A percentile compares a stretch with the other conserved stretches of the same genome.
phyloP scores from a whole-genome alignment of 2,888 invertebrate species.

The Scaptodrosophila latifasciaeformis region DNA sequence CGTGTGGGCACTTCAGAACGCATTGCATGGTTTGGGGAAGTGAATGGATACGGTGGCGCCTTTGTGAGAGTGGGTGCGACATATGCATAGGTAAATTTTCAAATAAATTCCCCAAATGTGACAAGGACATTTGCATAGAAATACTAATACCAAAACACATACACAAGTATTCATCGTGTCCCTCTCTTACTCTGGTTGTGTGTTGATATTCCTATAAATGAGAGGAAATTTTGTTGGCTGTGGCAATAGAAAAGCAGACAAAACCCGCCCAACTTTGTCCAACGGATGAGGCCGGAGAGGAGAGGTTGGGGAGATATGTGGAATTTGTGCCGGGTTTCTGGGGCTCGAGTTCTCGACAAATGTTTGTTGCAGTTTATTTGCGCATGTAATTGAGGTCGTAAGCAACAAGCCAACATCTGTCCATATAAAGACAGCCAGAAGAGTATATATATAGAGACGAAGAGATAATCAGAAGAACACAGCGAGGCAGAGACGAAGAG shows the following conservation, averaged over 20 bases:
- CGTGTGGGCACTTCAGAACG: conserved; percentile 15
- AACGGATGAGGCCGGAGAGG: too few relatives aligned
- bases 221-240: conserved; percentile 28
- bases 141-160: conserved; percentile 48
- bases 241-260: conserved; percentile 31
- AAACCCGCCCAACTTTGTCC: conserved; percentile 25
- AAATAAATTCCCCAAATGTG: conserved; percentile 65
- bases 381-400: conserved; percentile 64
- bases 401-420: conserved; percentile 36
- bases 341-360: conserved; percentile 50
- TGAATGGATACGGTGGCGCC: not conserved
- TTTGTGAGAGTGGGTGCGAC: conserved; percentile 6
- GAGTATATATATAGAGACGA: conserved; percentile 1
- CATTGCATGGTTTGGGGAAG: conserved; percentile 6
- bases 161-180: too few relatives aligned
- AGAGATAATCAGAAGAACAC: not conserved
- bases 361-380: conserved; percentile 66
- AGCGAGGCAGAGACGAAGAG: too few relatives aligned
- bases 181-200: too few relatives aligned
- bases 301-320: too few relatives aligned
- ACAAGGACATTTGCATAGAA: conserved; percentile 66
- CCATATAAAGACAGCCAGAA: conserved; percentile 1
- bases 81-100: conserved; percentile 45
- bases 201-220: conserved; percentile 7
- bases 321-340: too few relatives aligned